Evolutionary conservation across 2,113 vertebrate species (phyloP), one percentile per base, ranked within the genome.

Genomic region (human): DNA sequence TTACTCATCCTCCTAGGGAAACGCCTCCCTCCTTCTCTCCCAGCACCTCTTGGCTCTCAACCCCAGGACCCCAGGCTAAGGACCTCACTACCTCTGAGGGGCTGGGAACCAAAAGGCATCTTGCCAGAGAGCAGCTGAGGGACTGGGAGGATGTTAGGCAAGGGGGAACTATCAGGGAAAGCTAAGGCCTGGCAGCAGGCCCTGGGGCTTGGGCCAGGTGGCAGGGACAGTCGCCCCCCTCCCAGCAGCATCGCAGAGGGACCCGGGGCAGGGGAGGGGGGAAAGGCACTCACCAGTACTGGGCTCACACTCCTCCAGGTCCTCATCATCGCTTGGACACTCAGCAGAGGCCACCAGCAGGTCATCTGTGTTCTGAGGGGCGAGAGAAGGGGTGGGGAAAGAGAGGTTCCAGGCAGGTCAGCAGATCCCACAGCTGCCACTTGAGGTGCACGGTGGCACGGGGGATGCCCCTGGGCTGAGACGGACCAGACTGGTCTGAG

Each of bases 281-380:
- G 98, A 99, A 97, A 98, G 97, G 97, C 97, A 99, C 99, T 99
- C 99, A 99, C 99, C 99, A 98, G 99, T 99, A 98, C 99, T 99
- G 3, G 99, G 99, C 90, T 99, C 99, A 97, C 99, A 99, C 98
- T 99, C 99, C 98, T 99, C 99, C 97, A 99, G 98, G 98, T 99
- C 99, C 96, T 99, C 99, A 4, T 99, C 99, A n/a, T 99, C 99
- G 9, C 99, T 99, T 11, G 99, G 99, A 97, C 99, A 99, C 98
- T 99, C 99, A 0, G 99, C 99, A 0, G 99, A 99, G 3, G 99
- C 99, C 98, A 99, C 99, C 98, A 99, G 98, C 94, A 99, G 99
- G 97, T 99, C 99, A 93, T 99, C 99, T 17, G 99, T 99, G 98
- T 99, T 99, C 99, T 99, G 98, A 1, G 97, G 98, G 97, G 61